These are phyloP conservation scores for Lepilemur ruficaudatus DNA, from an alignment of 2,797 vertebrate genomes.

Conservation along the genomic window DNA sequence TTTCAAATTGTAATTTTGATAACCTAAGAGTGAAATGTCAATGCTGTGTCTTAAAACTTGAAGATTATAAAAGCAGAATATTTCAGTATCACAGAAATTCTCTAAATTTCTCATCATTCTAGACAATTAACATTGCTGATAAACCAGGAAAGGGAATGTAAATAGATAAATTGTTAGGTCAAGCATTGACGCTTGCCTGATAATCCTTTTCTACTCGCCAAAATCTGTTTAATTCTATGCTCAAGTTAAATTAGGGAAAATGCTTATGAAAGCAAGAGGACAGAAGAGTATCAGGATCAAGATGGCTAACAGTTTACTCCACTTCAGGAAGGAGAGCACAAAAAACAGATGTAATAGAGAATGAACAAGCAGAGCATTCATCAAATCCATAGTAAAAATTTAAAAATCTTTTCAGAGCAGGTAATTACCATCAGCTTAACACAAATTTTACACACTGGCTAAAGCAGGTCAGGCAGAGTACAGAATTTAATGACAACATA, in stretches of 20 bases:
- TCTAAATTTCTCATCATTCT: neutral
- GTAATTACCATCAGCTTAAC: neutral
- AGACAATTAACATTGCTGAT: neutral
- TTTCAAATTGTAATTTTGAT: neutral
- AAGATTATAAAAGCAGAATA: neutral
- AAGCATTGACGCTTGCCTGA: neutral
- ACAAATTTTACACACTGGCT: neutral
- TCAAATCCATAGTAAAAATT: neutral
- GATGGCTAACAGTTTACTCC: neutral
- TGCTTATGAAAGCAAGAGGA: neutral
- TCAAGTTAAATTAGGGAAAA: neutral
- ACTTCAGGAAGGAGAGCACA: neutral
- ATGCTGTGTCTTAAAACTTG: neutral
- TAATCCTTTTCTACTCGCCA: neutral
- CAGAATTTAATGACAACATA: neutral
- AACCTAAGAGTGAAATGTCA: neutral
- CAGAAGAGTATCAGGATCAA: neutral
- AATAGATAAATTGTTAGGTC: neutral
- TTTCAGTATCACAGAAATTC: neutral
- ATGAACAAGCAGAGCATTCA: neutral
- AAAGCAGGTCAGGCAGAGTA: neutral
- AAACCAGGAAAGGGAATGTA: neutral
- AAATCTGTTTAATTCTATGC: neutral
- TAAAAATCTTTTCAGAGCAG: neutral
- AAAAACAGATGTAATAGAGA: neutral